Evolutionary conservation across 2,888 invertebrate species (phyloP).

Genomic region (Thymelicus acteon): DNA sequence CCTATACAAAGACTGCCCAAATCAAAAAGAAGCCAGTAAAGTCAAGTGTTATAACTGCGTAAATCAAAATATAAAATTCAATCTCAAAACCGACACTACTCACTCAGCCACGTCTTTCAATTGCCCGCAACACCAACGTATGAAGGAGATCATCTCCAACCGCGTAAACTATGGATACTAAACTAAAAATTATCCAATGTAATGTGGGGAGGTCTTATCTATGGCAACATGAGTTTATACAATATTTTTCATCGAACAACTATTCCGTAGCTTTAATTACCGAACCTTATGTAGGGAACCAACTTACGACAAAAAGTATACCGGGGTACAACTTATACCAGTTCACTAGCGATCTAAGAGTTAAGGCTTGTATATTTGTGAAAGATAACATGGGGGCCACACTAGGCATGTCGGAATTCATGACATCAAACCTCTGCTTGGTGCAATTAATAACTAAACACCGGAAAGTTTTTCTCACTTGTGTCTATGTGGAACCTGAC

Average conservation of each 20-base stretch:
- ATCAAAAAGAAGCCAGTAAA: not conserved
- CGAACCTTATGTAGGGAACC: not conserved
- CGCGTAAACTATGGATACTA: not conserved
- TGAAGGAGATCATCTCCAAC: not conserved
- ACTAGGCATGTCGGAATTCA: too few species aligned
- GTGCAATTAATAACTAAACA: too few species aligned
- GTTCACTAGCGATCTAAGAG: not conserved
- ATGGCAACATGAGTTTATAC: not conserved
- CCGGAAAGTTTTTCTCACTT: too few species aligned
- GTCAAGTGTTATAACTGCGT: not conserved
- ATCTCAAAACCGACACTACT: not conserved
- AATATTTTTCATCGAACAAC: not conserved
- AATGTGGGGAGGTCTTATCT: not conserved
- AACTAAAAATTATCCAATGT: not conserved
- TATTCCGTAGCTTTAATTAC: not conserved
- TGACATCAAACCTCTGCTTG: too few species aligned
- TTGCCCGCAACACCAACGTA: not conserved
- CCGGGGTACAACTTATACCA: not conserved
- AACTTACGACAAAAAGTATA: not conserved
- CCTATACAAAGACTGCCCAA: too few species aligned
- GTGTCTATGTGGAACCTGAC: too few species aligned
- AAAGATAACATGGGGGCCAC: too few species aligned
- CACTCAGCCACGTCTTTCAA: not conserved
- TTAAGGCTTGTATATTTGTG: not conserved
- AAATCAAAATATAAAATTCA: not conserved